These are phyloP conservation scores for Aphidoletes aphidimyza DNA, from an alignment of 2,888 invertebrate species.

Conservation along the genomic window DNA sequence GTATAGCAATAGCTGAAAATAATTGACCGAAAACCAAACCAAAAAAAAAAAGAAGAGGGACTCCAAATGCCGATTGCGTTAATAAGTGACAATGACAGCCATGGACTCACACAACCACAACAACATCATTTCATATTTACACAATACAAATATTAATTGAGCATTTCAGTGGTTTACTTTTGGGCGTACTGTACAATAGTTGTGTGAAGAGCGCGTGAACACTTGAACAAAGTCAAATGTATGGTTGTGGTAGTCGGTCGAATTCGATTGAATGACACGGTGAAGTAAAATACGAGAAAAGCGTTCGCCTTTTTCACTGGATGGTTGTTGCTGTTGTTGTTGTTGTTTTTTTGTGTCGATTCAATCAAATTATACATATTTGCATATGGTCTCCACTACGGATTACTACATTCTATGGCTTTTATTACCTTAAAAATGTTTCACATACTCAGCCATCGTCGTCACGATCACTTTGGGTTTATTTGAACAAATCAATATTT, in stretches of 20 bases:
- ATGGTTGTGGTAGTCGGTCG: not conserved
- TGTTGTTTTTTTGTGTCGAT: not conserved
- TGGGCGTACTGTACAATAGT: not conserved
- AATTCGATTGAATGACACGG: slow-evolving; percentile 5
- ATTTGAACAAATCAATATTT: slow-evolving; percentile 32
- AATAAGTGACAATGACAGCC: slow-evolving; percentile 19
- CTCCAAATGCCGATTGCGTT: slow-evolving; percentile 6
- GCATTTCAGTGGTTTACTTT: not conserved
- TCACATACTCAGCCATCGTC: not conserved
- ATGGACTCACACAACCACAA: not conserved
- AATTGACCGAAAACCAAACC: not conserved
- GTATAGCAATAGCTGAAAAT: not conserved
- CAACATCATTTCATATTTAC: not conserved
- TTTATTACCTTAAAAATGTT: slow-evolving; percentile 22
- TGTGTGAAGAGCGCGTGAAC: slow-evolving; percentile 15
- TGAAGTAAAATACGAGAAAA: not conserved
- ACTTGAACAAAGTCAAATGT: not conserved
- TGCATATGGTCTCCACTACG: not conserved
- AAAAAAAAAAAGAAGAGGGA: not conserved
- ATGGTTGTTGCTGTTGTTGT: not conserved
- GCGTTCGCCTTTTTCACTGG: not conserved
- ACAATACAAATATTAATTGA: slow-evolving; percentile 45
- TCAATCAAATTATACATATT: slow-evolving; percentile 5
- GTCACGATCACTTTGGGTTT: slow-evolving; percentile 21
- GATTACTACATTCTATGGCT: slow-evolving; percentile 22